Percentiles rank a stretch among this genome's conserved stretches.
phyloP scores from a whole-genome alignment of 2,888 invertebrate genomes.

The Theodoxus fluviatilis region DNA sequence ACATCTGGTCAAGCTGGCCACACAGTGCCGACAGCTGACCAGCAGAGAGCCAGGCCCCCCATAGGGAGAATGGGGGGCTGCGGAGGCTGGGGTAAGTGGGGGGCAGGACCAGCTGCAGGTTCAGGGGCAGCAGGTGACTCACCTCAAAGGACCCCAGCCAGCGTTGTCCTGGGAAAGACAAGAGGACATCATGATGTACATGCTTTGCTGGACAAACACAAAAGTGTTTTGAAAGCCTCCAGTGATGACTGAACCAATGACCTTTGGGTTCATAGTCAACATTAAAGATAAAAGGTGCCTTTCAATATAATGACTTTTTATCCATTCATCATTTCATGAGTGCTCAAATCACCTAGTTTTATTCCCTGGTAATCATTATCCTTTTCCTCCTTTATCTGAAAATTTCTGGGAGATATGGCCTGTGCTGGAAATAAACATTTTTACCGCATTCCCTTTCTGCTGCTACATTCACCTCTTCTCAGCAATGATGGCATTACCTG shows the following conservation, averaged over 20 bases:
- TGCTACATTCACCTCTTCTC: no score
- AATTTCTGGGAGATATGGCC: no score
- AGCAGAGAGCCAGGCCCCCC: constrained; percentile 47
- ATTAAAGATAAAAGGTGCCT: no score
- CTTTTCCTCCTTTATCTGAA: no score
- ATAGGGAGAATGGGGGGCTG: constrained; percentile 45
- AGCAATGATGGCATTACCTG: not conserved
- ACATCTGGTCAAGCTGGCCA: constrained; percentile 45
- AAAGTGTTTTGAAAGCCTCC: not conserved
- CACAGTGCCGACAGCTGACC: constrained; percentile 45
- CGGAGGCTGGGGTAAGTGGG: constrained; percentile 46
- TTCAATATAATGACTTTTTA: no score
- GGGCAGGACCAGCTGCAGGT: constrained; percentile 48
- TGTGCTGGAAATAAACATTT: no score
- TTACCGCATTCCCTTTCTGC: no score
- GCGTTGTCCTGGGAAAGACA: constrained; percentile 36
- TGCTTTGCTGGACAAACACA: not conserved
- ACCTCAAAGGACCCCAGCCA: constrained; percentile 42
- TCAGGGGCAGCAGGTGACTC: constrained; percentile 47
- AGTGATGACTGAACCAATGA: no score
- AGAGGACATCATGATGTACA: not conserved
- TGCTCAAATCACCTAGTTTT: no score
- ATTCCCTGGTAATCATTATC: no score
- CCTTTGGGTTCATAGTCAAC: not conserved
- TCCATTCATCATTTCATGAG: no score